Conservation (phyloP, 2,797 vertebrate genomes). For the Carcharodon carcharias region DNA sequence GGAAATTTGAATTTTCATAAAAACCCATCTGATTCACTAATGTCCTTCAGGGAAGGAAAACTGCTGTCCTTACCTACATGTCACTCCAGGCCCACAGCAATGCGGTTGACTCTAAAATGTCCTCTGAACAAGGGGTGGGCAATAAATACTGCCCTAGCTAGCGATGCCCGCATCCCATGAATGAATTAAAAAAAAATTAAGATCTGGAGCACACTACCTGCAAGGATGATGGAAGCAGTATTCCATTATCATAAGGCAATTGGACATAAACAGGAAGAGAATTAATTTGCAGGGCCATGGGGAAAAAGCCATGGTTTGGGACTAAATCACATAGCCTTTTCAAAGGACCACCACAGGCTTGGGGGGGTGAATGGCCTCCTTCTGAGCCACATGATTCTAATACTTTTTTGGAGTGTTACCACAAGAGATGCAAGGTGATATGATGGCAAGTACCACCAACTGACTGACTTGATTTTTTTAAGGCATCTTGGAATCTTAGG, state of each 20-base stretch:
- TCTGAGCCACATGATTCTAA: not conserved
- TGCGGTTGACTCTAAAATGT: no score
- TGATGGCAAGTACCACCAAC: not conserved
- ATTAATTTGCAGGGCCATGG: not conserved
- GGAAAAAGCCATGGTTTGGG: not conserved
- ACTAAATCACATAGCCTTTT: not conserved
- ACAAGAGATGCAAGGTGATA: not conserved
- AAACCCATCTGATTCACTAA: no score
- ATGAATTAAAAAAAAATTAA: not conserved
- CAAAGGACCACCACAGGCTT: not conserved
- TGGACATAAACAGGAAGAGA: not conserved
- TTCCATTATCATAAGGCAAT: not conserved
- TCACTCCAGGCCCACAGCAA: no score
- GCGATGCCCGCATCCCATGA: no score
- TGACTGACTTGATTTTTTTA: not conserved
- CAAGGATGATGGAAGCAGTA: not conserved
- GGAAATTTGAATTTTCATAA: no score
- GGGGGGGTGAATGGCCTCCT: not conserved
- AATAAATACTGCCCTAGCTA: no score
- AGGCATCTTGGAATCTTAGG: not conserved
- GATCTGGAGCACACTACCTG: not conserved
- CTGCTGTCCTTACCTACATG: no score
- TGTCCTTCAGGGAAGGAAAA: no score
- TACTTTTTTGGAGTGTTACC: not conserved
- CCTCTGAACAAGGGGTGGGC: no score